Percentiles rank a stretch among this genome's conserved stretches.
These are phyloP conservation scores for Operophtera brumata DNA, from an alignment of 2,888 invertebrate genomes.

Conservation along the genomic window DNA sequence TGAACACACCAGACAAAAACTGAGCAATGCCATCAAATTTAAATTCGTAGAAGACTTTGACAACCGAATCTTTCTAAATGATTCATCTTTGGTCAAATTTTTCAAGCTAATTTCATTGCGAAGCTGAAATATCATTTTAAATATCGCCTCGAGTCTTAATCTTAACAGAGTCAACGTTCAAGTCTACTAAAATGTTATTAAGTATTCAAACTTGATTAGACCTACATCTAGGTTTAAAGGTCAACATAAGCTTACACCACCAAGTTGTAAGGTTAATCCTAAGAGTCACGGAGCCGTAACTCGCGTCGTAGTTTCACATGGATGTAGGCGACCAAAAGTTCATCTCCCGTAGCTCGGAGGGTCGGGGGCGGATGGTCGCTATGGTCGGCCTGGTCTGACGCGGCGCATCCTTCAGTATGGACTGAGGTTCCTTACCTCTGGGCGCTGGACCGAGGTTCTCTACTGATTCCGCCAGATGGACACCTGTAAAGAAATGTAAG, in stretches of 20 bases:
- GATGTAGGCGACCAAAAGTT: slow-evolving; percentile 93
- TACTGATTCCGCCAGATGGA: slow-evolving; percentile 63
- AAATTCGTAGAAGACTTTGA: slow-evolving; percentile 7
- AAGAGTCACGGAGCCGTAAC: slow-evolving; percentile 26
- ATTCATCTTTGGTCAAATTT: slow-evolving; percentile 5
- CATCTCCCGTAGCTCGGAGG: slow-evolving; percentile 88
- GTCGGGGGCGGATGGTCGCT: slow-evolving; percentile 54
- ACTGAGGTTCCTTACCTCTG: slow-evolving; percentile 42
- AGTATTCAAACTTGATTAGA: slow-evolving; percentile 14
- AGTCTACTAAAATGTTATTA: slow-evolving; percentile 19
- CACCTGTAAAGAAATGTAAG: slow-evolving; percentile 42
- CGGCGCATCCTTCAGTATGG: slow-evolving; percentile 36
- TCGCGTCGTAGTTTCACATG: slow-evolving; percentile 78
- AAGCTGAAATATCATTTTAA: slow-evolving; percentile 3
- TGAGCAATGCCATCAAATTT: slow-evolving; percentile 4
- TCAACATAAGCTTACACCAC: neutral
- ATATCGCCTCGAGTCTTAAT: neutral
- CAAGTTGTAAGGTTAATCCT: slow-evolving; percentile 2
- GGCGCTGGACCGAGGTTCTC: slow-evolving; percentile 72
- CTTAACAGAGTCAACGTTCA: slow-evolving; percentile 5
- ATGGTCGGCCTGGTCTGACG: slow-evolving; percentile 52
- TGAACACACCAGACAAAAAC: neutral
- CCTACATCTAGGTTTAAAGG: slow-evolving; percentile 5
- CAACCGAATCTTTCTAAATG: neutral
- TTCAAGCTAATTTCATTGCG: neutral